Evolutionary conservation across 2,113 vertebrate species (phyloP), one percentile per base, ranked within the genome.

Genomic region (Isichthys henryi): DNA sequence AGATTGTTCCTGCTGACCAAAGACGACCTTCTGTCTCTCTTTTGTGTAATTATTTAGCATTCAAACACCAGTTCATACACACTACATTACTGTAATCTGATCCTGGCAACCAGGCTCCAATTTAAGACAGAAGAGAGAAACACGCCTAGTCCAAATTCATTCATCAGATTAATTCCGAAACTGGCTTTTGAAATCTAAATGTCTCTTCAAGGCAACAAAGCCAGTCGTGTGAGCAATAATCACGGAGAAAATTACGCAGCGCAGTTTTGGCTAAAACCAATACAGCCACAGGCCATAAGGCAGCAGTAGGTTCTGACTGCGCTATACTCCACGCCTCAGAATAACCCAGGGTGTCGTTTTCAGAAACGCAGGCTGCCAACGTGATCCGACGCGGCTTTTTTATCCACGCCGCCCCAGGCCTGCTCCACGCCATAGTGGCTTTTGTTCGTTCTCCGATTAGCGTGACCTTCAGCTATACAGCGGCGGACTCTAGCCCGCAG

Each of bases 381-480:
- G n/a, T 66, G 62, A 66, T n/a, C 62, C 9, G n/a, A 13, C 11
- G n/a, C 2, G 10, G n/a, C 62, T 66, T 62, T 62, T 62, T 62
- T 23, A 62, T n/a, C 23, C 23, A 9, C 8, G 23, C n/a, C 11
- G 62, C 62, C 62, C 62, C 62, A 4, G 62, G 62, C 62, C 62
- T 11, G 62, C 2, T 10, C n/a, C n/a, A n/a, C 27, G 13, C n/a
- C n/a, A 31, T 27, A 70, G 62, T 31, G 23, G 23, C n/a, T 27
- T 11, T 11, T 66, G 62, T 27, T 66, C 9, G 9, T 11, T 27
- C 9, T 66, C 89, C 88, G 92, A 90, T 23, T 92, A 90, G 94
- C 93, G 93, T 94, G 92, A 74, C 90, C 91, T 92, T 92, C 88
- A 88, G 91, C 90, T 91, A 66, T 70, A 91, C 86, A 89, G 92